Base-by-base conservation (phyloP, 2,888 invertebrate species). In the Branchipolynoe longqiensis region DNA sequence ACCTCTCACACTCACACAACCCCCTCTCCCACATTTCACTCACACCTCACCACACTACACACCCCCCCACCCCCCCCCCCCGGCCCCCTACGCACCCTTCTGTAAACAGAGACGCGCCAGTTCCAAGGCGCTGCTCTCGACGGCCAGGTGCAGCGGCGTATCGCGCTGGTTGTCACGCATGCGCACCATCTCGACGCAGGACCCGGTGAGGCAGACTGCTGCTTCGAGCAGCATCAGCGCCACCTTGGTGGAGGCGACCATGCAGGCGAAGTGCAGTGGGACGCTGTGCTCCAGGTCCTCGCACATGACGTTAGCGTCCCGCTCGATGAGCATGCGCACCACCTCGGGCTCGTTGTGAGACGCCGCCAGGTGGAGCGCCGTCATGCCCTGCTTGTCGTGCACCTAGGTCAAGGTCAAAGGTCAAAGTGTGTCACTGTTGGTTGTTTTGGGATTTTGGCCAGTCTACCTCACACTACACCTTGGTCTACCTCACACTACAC, bases 81-180 rank as follows among this genome's bases (percentile, higher is more conserved):
- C n/a, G n/a, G n/a, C n/a, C n/a, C n/a, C n/a, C n/a, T 28, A 62
- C 82, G 3, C 87, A 92, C 92, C 88, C 88, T 92, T 92, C 84
- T 92, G 91, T 28, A 93, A 85, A 85, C 91, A 91, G 14, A 92
- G 85, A 86, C 91, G 91, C 40, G 96, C 96, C 89, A 97, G 97
- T 88, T 96, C 96, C 0, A 95, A 95, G 91, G 96, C 96, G 6
- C 97, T 97, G 90, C 97, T 97, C 91, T 97, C 97, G 0, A 97
- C 97, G 4, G 98, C 97, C 89, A 98, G 94, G 94, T 98, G 98
- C 40, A 98, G 93, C 0, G 98, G 96, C 0, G 98, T 97, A 83
- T 96, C 95, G 90, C 96, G 96, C 90, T 97, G 97, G 0, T 97
- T 97, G 33, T 97, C 97, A 89, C 96, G 95, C 85, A 95, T 95